Conservation (phyloP, 2,888 invertebrate genomes). For the Aphodius sticticus region DNA sequence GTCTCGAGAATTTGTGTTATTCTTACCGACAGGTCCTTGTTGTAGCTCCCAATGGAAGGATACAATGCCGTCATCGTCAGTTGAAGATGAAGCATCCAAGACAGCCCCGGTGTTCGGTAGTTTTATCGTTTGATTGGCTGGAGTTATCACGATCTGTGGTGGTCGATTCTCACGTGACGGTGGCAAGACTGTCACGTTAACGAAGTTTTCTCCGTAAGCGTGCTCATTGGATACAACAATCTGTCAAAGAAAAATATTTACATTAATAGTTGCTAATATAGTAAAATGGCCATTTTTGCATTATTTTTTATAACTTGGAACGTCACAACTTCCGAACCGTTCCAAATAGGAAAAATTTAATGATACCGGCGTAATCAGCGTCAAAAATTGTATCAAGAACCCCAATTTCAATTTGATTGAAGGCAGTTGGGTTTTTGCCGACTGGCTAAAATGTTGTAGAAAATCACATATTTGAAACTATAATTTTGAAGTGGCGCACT, state of each 20-base stretch:
- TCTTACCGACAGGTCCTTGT: constrained; percentile 75
- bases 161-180: constrained; percentile 83
- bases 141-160: constrained; percentile 87
- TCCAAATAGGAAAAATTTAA: too few species aligned
- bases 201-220: constrained; percentile 82
- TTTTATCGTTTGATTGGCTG: constrained; percentile 85
- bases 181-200: constrained; percentile 90
- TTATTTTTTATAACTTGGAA: too few species aligned
- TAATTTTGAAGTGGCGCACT: too few species aligned
- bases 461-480: too few species aligned
- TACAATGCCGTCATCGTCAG: constrained; percentile 84
- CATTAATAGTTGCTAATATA: neutral
- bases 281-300: too few species aligned
- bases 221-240: constrained; percentile 80
- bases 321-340: too few species aligned
- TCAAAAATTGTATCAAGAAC: too few species aligned
- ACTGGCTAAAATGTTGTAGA: too few species aligned
- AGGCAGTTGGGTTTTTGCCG: too few species aligned
- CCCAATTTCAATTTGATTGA: too few species aligned
- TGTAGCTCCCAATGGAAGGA: constrained; percentile 94
- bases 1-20: neutral
- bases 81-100: constrained; percentile 75
- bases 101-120: constrained; percentile 90
- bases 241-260: constrained; percentile 41
- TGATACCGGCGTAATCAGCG: too few species aligned